Base-by-base conservation (phyloP, 2,888 invertebrate genomes). In the Agrotis exclamationis region DNA sequence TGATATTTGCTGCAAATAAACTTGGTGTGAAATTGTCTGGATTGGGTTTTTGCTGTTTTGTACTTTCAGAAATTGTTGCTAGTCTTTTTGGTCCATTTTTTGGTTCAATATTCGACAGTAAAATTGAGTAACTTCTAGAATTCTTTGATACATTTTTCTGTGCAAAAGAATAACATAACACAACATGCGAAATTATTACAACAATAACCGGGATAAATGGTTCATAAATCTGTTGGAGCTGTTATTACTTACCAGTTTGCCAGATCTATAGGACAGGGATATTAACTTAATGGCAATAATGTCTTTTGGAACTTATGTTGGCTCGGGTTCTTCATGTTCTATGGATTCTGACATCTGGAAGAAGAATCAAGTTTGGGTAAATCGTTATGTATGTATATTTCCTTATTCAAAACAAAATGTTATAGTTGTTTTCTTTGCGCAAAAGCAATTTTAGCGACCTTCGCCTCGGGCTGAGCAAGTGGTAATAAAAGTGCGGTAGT, bases 401-500 rank as follows among this genome's bases (percentile, higher is more conserved):
- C 22, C 20, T 45, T 67, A 50, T 68, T 48, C 44, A 69, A 75
- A 79, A 66, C 51, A 79, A 69, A 75, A 62, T 60, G 24, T 22
- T 70, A 63, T 33, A 53, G 50, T 70, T 70, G 64, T 79, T 74
- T 71, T 80, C 67, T 74, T 73, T 45, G 50, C 18, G 51, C 63
- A 51, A 57, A 58, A 63, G 62, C 57, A 63, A 79, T 82, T 71
- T 20, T 33, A 22, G 39, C n/a, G 82, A 70, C 74, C 66, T 78
- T 74, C 63, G 67, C 45, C 51, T 53, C 60, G 50, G 22, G 51
- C 74, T 70, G 56, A 59, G 72, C 68, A 66, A 73, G 63, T 69
- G 53, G 53, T 58, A 66, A 82, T 84, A 81, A 82, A 82, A 73
- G 53, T 72, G 74, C 68, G 84, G 66, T 63, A 66, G 78, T 82